phyloP scores from a whole-genome alignment of 2,797 vertebrate genomes.

The Melanogrammus aeglefinus region DNA sequence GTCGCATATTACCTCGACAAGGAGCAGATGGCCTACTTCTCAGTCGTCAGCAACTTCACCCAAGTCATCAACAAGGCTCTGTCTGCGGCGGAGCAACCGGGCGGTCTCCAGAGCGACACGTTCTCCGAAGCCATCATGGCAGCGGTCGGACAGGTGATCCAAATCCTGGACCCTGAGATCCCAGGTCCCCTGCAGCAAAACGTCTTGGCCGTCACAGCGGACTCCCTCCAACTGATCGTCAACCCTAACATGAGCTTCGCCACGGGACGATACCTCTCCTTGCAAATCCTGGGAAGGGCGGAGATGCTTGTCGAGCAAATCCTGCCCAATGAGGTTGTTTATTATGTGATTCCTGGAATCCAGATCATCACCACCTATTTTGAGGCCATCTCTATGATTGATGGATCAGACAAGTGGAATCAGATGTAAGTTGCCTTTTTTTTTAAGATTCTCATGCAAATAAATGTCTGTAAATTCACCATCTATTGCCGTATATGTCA shows the following conservation, averaged over 20 bases:
- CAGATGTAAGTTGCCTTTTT: conserved; percentile 62
- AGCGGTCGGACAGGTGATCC: conserved; percentile 37
- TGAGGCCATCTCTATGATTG: conserved; percentile 34
- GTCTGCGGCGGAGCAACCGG: conserved; percentile 45
- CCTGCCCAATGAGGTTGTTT: conserved; percentile 30
- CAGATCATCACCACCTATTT: conserved; percentile 56
- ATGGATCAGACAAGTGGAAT: conserved; percentile 59
- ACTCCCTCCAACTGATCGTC: conserved; percentile 54
- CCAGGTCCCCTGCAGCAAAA: conserved; percentile 36
- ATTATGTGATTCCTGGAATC: conserved; percentile 51
- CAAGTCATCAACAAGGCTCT: conserved; percentile 56
- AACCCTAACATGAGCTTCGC: conserved; percentile 44
- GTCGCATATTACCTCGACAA: conserved; percentile 35
- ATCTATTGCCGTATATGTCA: neutral
- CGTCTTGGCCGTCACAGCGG: conserved; percentile 44
- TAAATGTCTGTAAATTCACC: neutral
- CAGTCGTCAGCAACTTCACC: conserved; percentile 47
- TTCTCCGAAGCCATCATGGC: conserved; percentile 54
- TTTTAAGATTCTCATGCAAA: neutral
- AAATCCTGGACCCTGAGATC: conserved; percentile 16
- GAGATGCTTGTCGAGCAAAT: conserved; percentile 44
- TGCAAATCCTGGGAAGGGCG: conserved; percentile 43
- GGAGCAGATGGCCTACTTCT: conserved; percentile 48
- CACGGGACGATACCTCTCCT: conserved; percentile 47
- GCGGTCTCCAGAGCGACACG: conserved; percentile 56